These are phyloP conservation scores for Ceratina japonica DNA, from an alignment of 1,140 invertebrate genomes.

Conservation along the genomic window DNA sequence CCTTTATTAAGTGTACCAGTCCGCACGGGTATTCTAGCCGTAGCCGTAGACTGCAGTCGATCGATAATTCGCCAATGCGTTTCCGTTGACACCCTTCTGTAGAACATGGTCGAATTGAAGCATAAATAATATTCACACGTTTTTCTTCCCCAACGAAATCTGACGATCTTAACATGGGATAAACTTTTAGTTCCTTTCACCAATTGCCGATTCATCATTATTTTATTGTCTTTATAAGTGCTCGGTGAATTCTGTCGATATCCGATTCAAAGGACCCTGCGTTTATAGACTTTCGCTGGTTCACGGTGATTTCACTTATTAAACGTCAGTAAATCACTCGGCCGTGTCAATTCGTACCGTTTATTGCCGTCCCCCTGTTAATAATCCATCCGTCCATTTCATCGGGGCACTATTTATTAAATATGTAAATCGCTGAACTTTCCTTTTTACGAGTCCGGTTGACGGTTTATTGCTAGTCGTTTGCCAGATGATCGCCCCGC, in stretches of 20 bases:
- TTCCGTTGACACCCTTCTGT: constrained; percentile 51
- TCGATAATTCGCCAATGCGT: constrained; percentile 49
- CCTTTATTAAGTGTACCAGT: constrained; percentile 34
- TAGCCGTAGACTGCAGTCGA: constrained; percentile 31
- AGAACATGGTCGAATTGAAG: constrained; percentile 9
- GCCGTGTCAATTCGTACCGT: not conserved
- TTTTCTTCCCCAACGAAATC: not conserved
- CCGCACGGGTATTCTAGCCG: constrained; percentile 45
- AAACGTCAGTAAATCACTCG: constrained; percentile 32
- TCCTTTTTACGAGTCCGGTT: not conserved
- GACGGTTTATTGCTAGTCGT: not conserved
- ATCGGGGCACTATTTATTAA: not conserved
- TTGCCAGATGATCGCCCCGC: not conserved
- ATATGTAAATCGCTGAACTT: constrained; percentile 17
- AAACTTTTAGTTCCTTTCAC: not conserved
- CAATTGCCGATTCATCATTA: not conserved
- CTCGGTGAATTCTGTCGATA: not conserved
- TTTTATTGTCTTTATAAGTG: not conserved
- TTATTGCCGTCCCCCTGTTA: not conserved
- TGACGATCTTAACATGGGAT: too few species aligned
- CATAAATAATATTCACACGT: constrained; percentile 36
- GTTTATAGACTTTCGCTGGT: constrained; percentile 25
- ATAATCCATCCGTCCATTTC: constrained; percentile 22
- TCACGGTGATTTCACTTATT: constrained; percentile 33
- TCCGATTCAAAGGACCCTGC: too few species aligned